phyloP scores from a whole-genome alignment of 2,113 vertebrate genomes.

The Catharus fuscescens region DNA sequence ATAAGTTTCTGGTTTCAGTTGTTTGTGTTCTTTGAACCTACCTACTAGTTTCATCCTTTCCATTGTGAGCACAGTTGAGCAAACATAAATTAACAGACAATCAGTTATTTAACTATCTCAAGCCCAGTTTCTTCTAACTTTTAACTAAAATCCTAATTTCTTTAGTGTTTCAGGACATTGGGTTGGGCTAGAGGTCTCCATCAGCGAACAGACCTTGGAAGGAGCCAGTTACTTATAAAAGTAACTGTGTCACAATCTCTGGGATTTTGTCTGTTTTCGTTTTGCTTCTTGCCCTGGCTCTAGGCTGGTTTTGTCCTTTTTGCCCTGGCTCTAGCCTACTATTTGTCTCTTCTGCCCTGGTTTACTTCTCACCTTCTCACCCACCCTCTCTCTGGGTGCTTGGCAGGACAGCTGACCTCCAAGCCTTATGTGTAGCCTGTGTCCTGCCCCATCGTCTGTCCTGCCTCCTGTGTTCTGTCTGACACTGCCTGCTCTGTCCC shows the following conservation, averaged over 20 bases:
- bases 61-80: no score
- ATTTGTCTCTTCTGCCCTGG: fast-evolving
- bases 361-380: background rate
- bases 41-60: no score
- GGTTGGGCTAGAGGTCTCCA: no score
- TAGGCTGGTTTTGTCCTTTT: background rate
- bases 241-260: background rate
- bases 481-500: background rate
- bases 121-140: no score
- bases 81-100: no score
- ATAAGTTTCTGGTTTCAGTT: no score
- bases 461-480: background rate
- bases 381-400: fast-evolving
- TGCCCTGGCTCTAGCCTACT: background rate
- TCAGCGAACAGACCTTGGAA: background rate
- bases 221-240: background rate
- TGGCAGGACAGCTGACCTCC: background rate
- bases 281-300: background rate
- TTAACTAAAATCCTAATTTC: no score
- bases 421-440: fast-evolving
- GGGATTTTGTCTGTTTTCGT: background rate
- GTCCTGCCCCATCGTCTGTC: fast-evolving
- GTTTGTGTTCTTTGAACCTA: no score
- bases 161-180: background rate
- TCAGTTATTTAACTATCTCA: no score